Base-by-base conservation (phyloP, 30 jellyfish, hydroid and myxozoan genomes). In the Morbakka virulenta region DNA sequence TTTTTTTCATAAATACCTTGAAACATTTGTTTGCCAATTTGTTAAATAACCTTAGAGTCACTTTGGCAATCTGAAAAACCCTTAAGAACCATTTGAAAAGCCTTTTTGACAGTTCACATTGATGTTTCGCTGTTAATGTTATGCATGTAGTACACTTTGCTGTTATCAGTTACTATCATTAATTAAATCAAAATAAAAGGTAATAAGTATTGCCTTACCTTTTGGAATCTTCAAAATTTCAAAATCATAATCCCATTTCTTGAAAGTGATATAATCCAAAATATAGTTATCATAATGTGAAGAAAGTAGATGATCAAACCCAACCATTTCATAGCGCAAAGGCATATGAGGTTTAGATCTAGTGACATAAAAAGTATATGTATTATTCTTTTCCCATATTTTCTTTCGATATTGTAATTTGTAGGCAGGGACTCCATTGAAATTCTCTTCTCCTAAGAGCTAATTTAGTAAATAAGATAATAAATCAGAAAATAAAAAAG, bases 281-380 rank as follows among this genome's bases (percentile, higher is more conserved):
- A 79, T 51, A 50, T 79, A 79, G 48, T 79, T 69, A 49, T 79
- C 90, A 36, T 79, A 79, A 62, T 79, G 90, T 0, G 90, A 79
- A 22, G 75, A 31, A 27, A 79, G 41, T 4, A 79, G 78, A 52
- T 79, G 90, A 49, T 79, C 90, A 31, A 50, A 79, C 13, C 90
- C 90, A 22, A 79, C 35, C 90, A 79, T 79, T 52, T 79, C 90
- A 32, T 79, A 79, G 27, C 90, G 79, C 0, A 79, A 28, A 20
- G 90, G 90, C n/a, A 23, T 52, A 51, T 67, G 63, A 13, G 71
- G 71, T 64, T 2, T 26, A 2, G 90, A 79, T 34, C 28, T 74
- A 13, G 87, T 65, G 28, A 79, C 90, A 62, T 65, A 77, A 28
- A 79, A 79, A 1, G 49, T 35, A 62, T 79, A 79, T 12, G 90